These are phyloP conservation scores for Pleuronectes platessa DNA, from an alignment of 2,113 vertebrate genomes.

Conservation along the genomic window DNA sequence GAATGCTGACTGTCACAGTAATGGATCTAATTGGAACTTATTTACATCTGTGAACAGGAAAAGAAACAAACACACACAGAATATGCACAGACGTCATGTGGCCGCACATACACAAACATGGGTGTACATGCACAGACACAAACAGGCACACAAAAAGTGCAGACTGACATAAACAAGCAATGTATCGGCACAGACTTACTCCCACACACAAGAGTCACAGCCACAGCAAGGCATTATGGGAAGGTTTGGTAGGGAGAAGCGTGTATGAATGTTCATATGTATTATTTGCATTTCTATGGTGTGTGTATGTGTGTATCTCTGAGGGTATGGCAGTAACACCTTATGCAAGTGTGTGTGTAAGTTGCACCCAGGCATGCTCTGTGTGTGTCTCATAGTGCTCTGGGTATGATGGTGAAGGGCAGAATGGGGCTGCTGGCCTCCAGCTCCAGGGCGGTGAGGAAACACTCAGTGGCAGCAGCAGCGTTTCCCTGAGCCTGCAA, in stretches of 20 bases:
- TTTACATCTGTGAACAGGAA: constrained; percentile 27
- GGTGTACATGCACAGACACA: constrained; percentile 26
- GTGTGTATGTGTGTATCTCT: constrained; percentile 18
- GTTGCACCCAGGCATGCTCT: constrained; percentile 7
- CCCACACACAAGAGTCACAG: constrained; percentile 16
- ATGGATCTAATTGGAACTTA: not conserved
- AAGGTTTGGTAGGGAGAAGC: constrained; percentile 7
- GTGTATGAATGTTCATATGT: constrained; percentile 1
- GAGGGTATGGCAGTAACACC: constrained; percentile 10
- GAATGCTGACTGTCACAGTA: constrained; percentile 4
- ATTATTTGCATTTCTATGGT: constrained; percentile 15
- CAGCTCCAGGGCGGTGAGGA: constrained; percentile 95
- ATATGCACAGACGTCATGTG: constrained; percentile 36
- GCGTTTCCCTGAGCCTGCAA: constrained; percentile 96
- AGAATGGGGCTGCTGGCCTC: constrained; percentile 97
- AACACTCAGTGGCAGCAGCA: constrained; percentile 93
- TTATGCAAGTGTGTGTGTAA: constrained; percentile 28
- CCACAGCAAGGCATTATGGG: constrained; percentile 61
- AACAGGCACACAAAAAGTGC: constrained; percentile 28
- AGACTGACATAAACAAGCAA: not conserved
- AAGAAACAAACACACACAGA: constrained; percentile 4
- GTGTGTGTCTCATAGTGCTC: constrained; percentile 86
- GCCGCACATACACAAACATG: constrained; percentile 32
- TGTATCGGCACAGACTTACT: not conserved
- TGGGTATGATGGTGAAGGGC: constrained; percentile 96